These are phyloP conservation scores for Sesamia inferens DNA, from an alignment of 2,888 invertebrate genomes.

Conservation along the genomic window DNA sequence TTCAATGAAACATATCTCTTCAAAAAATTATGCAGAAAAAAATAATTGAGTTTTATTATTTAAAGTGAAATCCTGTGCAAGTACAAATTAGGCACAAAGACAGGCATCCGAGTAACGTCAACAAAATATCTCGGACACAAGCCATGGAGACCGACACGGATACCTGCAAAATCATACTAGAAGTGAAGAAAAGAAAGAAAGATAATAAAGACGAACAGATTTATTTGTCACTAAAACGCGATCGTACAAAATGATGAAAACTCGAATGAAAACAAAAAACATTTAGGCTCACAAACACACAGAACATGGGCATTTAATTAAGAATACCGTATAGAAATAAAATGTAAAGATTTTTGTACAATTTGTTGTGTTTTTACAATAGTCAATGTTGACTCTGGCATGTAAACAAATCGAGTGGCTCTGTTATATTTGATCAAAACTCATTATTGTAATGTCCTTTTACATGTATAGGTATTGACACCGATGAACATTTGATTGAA, in stretches of 20 bases:
- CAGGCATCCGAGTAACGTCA: conserved; percentile 65
- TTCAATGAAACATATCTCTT: not conserved
- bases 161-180: conserved; percentile 39
- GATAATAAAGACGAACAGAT: not conserved
- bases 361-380: not conserved
- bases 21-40: conserved; percentile 31
- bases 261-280: not conserved
- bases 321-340: not conserved
- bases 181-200: conserved; percentile 27
- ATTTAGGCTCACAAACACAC: not conserved
- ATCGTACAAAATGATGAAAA: not conserved
- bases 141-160: conserved; percentile 54
- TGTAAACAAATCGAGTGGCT: not conserved
- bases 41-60: conserved; percentile 63
- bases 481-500: not conserved
- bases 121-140: conserved; percentile 66
- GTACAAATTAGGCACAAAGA: conserved; percentile 71
- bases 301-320: not conserved
- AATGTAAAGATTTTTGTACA: not conserved
- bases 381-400: not conserved
- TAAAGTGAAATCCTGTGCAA: conserved; percentile 63
- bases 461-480: not conserved
- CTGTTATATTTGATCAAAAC: not conserved
- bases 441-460: not conserved
- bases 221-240: not conserved